phyloP scores from a whole-genome alignment of 2,113 vertebrate genomes.

The Odontophorus gujanensis region DNA sequence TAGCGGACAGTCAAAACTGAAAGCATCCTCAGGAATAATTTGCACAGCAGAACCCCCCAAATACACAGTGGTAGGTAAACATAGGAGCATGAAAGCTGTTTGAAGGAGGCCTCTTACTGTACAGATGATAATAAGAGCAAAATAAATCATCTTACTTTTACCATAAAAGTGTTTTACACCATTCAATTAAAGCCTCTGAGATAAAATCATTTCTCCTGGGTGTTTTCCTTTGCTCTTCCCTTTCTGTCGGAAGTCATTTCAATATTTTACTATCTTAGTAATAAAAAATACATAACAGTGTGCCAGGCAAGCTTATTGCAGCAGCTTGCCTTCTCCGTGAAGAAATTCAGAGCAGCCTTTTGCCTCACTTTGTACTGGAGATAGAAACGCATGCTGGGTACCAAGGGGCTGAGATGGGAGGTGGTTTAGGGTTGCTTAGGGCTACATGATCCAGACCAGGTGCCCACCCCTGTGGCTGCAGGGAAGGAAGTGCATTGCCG shows the following conservation, averaged over 20 bases:
- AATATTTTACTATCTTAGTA: conserved; percentile 67
- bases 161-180: conserved; percentile 37
- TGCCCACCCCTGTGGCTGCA: too few relatives aligned
- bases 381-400: not conserved
- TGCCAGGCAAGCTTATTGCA: not conserved
- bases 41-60: not conserved
- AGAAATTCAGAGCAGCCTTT: not conserved
- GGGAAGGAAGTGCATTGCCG: not conserved
- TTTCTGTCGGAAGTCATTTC: conserved; percentile 51
- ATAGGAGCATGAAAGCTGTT: not conserved
- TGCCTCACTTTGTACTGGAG: not conserved
- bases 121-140: not conserved
- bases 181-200: conserved; percentile 35
- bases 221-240: conserved; percentile 42
- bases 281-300: conserved; percentile 64
- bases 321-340: not conserved
- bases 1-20: not conserved
- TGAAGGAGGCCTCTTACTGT: not conserved
- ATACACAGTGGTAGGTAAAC: not conserved
- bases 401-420: not conserved
- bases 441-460: not conserved
- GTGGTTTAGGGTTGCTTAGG: not conserved
- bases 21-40: not conserved
- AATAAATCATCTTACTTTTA: conserved; percentile 48
- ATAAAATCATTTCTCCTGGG: conserved; percentile 52